Evolutionary conservation across 2,797 vertebrate species (phyloP).

Genomic region (Centroberyx gerrardi): DNA sequence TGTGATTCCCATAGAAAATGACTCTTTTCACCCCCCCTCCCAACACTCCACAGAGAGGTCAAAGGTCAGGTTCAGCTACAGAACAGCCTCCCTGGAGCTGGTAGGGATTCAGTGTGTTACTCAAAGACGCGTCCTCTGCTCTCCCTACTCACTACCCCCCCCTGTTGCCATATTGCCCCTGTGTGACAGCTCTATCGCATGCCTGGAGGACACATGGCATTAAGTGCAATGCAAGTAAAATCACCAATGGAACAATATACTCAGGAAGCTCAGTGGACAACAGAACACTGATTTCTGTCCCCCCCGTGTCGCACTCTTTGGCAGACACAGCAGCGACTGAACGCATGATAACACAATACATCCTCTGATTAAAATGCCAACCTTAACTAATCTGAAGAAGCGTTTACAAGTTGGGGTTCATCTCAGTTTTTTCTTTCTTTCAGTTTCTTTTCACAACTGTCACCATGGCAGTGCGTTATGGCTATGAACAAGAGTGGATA

Average conservation of each 20-base stretch:
- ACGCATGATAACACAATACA: neutral
- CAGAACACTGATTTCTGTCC: constrained; percentile 5
- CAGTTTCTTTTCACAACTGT: neutral
- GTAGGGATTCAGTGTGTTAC: neutral
- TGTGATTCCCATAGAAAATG: constrained; percentile 35
- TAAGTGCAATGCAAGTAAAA: neutral
- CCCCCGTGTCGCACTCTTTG: constrained; percentile 4
- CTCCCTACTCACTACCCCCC: too few relatives aligned
- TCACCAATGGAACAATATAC: neutral
- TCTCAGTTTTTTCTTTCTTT: neutral
- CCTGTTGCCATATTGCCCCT: neutral
- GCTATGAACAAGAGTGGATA: neutral
- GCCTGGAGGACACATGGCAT: neutral
- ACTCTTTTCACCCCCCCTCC: constrained; percentile 13
- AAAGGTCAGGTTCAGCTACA: constrained; percentile 32
- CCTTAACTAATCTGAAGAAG: neutral
- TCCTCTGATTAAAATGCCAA: neutral
- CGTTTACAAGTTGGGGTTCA: neutral
- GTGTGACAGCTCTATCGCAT: neutral
- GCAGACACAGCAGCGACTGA: neutral
- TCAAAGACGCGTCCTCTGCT: constrained; percentile 24
- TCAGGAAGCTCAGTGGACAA: constrained; percentile 3
- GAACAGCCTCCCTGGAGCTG: constrained; percentile 27
- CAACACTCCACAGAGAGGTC: constrained; percentile 33
- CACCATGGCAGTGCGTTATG: neutral